Evolutionary conservation across 1,140 invertebrate genomes (phyloP), one percentile per base, ranked within the genome.

Genomic region (Leptonema lineaticorne): DNA sequence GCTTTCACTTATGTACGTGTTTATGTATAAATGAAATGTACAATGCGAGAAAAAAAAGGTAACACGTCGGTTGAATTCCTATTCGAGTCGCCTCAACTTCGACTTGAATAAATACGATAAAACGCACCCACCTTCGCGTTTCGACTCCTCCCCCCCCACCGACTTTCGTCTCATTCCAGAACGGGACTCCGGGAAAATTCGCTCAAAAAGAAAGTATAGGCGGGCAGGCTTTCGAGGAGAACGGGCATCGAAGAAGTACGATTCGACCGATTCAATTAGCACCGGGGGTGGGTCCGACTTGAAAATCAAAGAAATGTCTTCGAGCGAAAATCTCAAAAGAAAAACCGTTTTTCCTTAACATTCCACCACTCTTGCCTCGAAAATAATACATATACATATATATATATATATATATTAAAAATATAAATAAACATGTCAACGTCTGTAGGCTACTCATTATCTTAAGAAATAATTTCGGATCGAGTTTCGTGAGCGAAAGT

Each of bases 391-490:
- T n/a, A n/a, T n/a, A n/a, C n/a, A n/a, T n/a, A n/a, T n/a, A n/a
- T n/a, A n/a, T n/a, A n/a, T n/a, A n/a, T n/a, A n/a, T n/a, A n/a
- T n/a, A n/a, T n/a, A n/a, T n/a, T 9, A 41, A 41, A 41, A 41
- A 11, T 26, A 53, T 53, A 26, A 11, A 26, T 53, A 53, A 53
- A 53, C 50, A 53, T 53, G 50, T 53, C 50, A 53, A 26, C 24
- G 8, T 53, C 50, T 53, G 50, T 26, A 53, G 27, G 50, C 50
- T 11, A 53, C 50, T 53, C 50, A 53, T 53, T 53, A 53, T 53
- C 50, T 53, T 53, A 53, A 53, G 50, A 53, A 53, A 53, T 53
- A 53, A 53, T 53, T 53, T 53, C 50, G 20, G 22, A 3, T 26
- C 50, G 1, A 7, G n/a, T 11, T 33, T 11, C 30, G 5, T 16